Percentiles rank a stretch among this genome's conserved stretches.
Conservation (phyloP, 2,797 vertebrate species). For the Nyctibius grandis region DNA sequence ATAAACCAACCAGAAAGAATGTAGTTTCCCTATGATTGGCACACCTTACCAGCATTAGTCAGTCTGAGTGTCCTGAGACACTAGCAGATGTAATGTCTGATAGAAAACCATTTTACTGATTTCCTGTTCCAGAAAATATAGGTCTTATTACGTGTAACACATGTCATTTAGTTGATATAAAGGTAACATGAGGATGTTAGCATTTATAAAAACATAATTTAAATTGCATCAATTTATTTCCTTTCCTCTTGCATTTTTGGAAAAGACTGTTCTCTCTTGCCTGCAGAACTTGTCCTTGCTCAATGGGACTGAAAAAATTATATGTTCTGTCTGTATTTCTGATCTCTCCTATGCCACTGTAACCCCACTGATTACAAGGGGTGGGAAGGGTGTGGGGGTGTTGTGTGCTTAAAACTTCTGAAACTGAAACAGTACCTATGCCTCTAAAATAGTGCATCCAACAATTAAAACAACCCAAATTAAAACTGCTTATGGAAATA, state of each 20-base stretch:
- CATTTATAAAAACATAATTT: background rate
- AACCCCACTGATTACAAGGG: background rate
- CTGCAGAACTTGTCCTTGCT: background rate
- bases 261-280: background rate
- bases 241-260: background rate
- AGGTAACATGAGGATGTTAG: background rate
- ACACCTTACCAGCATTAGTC: slow-evolving; percentile 29
- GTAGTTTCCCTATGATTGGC: slow-evolving; percentile 43
- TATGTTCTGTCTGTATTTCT: background rate
- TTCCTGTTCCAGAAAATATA: slow-evolving; percentile 30
- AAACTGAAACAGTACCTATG: background rate
- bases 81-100: slow-evolving; percentile 48
- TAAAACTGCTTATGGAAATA: background rate
- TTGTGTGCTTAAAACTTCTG: background rate
- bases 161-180: background rate
- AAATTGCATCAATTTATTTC: background rate
- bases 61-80: slow-evolving; percentile 32
- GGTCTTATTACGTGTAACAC: background rate
- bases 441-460: background rate
- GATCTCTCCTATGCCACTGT: background rate
- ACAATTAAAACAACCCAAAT: background rate
- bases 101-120: slow-evolving; percentile 31
- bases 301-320: background rate
- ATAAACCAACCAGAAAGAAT: slow-evolving; percentile 51
- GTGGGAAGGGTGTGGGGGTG: fast-evolving